Base-by-base conservation (phyloP, 2,113 vertebrate species). In the Clarias gariepinus region DNA sequence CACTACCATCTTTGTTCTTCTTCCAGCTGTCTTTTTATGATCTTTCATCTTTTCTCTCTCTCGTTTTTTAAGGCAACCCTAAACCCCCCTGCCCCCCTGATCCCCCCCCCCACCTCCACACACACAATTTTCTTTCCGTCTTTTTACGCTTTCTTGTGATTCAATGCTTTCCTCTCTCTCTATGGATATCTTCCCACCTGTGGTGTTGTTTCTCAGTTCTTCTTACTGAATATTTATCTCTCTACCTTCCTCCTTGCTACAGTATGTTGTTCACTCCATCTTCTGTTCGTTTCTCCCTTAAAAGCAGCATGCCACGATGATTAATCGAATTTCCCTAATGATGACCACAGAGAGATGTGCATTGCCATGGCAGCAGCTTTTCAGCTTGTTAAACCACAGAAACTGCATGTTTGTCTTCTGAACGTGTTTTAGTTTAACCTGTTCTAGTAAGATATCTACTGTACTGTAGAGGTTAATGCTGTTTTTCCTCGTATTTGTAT, bases 361-460 rank as follows among this genome's bases (percentile, higher is more conserved):
- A 76, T 87, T 77, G 82, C 69, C 85, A 87, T 87, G 88, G 85
- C 57, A 87, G 88, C 77, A 76, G 77, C 79, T 89, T 78, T 89
- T 63, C 64, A 79, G 79, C 86, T 89, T 73, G 63, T 87, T 85
- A 85, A 57, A 81, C 85, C 79, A 19, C 61, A 60, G 63, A 73
- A 77, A 8, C 81, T 55, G 13, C 69, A 76, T 64, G 55, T 83
- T 36, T 85, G 63, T 85, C 82, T 69, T 82, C 25, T 66, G 69
- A 89, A 69, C 77, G 41, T 74, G 85, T 30, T 2, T 74, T 10
- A 23, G 58, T 61, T 74, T 81, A 47, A 84, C 76, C 85, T 89
- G 76, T 3, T 57, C 74, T 18, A 81, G 23, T 86, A 53, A 66
- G 84, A 83, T 64, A 41, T n/a, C 21, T 77, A 30, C 47, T 47